Evolutionary conservation across 2,113 vertebrate genomes (phyloP).

Genomic region (Silurus meridionalis): DNA sequence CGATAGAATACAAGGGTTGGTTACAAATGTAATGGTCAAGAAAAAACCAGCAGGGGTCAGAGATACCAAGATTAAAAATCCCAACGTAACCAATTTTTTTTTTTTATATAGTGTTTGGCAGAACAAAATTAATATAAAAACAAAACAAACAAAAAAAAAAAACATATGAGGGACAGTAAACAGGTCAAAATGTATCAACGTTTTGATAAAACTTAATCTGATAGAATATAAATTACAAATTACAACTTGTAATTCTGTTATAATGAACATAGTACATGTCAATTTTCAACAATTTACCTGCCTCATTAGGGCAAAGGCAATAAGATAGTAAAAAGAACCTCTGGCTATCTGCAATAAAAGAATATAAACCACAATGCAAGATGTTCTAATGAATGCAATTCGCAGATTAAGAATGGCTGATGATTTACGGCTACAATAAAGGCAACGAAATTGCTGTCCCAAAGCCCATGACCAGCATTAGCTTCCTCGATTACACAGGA

Average conservation of each 20-base stretch:
- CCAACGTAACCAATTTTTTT: background rate
- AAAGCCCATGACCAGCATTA: constrained; percentile 39
- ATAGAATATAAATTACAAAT: background rate
- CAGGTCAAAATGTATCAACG: background rate
- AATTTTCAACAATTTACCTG: background rate
- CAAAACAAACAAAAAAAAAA: background rate
- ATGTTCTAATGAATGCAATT: background rate
- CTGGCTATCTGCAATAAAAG: background rate
- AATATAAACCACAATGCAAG: background rate
- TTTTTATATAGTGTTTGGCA: background rate
- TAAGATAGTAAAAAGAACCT: background rate
- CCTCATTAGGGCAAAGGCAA: background rate
- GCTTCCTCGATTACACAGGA: constrained; percentile 18
- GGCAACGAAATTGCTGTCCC: background rate
- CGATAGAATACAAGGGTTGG: background rate
- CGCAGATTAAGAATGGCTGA: background rate
- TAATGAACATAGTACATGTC: background rate
- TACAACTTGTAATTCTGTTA: background rate
- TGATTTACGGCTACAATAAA: background rate
- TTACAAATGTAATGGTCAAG: background rate
- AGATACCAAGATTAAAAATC: no score
- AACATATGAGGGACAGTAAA: background rate
- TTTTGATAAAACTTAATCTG: background rate
- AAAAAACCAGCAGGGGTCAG: background rate
- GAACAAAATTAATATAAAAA: no score